Conservation (phyloP, 2,888 invertebrate species). For the Ptychoptera contaminata region DNA sequence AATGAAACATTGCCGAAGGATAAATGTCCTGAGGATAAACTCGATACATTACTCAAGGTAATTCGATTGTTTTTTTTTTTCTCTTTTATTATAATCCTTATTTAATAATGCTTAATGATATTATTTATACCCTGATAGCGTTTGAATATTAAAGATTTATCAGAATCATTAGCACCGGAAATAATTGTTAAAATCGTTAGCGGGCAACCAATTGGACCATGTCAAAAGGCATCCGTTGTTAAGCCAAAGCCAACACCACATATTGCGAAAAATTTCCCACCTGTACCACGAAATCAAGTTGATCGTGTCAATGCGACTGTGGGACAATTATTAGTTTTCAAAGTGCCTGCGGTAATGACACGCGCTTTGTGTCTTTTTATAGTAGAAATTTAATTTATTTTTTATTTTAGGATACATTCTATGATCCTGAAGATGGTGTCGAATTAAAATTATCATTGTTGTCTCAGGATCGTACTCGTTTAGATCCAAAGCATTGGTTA, state of each 20-base stretch:
- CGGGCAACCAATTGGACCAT: slow-evolving; percentile 51
- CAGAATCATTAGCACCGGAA: slow-evolving; percentile 46
- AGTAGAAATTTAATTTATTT: slow-evolving; percentile 1
- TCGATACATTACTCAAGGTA: slow-evolving; percentile 51
- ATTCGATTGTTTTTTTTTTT: slow-evolving; percentile 14
- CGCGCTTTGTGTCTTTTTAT: not conserved
- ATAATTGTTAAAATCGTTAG: slow-evolving; percentile 47
- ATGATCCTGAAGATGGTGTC: slow-evolving; percentile 71
- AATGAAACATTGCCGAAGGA: slow-evolving; percentile 71
- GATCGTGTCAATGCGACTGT: slow-evolving; percentile 69
- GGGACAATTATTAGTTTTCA: slow-evolving; percentile 64
- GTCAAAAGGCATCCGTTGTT: slow-evolving; percentile 37
- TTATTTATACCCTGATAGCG: slow-evolving; percentile 22
- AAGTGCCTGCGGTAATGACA: slow-evolving; percentile 55
- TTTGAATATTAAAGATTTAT: slow-evolving; percentile 36
- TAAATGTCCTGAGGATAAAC: slow-evolving; percentile 60
- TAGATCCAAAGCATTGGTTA: slow-evolving; percentile 62
- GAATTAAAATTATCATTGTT: slow-evolving; percentile 59
- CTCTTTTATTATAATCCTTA: not conserved
- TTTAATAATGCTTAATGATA: not conserved
- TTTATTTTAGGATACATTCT: slow-evolving; percentile 61
- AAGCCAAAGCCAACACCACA: slow-evolving; percentile 37
- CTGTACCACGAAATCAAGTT: slow-evolving; percentile 69
- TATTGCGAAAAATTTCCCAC: slow-evolving; percentile 49
- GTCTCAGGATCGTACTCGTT: slow-evolving; percentile 50